Evolutionary conservation across 2,113 vertebrate genomes (phyloP).

Genomic region (Hippocampus mohnikei): DNA sequence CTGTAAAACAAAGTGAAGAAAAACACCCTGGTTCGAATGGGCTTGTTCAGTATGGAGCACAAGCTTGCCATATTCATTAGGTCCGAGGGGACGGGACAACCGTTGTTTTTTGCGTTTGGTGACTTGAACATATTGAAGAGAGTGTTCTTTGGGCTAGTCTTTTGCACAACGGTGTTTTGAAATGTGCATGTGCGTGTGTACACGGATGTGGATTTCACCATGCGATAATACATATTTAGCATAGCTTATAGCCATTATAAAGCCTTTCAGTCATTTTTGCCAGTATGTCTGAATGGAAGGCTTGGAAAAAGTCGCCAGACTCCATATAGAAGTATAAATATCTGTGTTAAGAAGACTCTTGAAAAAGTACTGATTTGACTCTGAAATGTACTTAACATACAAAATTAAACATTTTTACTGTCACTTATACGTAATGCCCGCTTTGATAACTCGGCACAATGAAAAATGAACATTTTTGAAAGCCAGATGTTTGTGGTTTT

Average conservation of each 20-base stretch:
- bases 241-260: not conserved
- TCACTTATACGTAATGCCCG: not conserved
- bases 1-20: slow-evolving; percentile 66
- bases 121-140: not conserved
- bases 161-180: too few species aligned
- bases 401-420: too few species aligned
- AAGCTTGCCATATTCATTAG: slow-evolving; percentile 46
- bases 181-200: too few species aligned
- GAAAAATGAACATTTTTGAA: not conserved
- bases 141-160: too few species aligned
- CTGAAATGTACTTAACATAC: too few species aligned
- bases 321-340: not conserved
- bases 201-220: too few species aligned
- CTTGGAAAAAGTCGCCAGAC: not conserved
- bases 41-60: not conserved
- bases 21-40: slow-evolving; percentile 58
- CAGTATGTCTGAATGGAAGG: not conserved
- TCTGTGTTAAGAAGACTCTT: not conserved
- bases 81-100: slow-evolving; percentile 26
- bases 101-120: slow-evolving; percentile 50
- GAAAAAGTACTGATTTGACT: not conserved
- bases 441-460: not conserved
- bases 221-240: too few species aligned
- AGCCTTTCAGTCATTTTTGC: not conserved
- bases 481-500: not conserved